phyloP scores from a whole-genome alignment of 1,140 invertebrate species.

The Drepana arcuata region DNA sequence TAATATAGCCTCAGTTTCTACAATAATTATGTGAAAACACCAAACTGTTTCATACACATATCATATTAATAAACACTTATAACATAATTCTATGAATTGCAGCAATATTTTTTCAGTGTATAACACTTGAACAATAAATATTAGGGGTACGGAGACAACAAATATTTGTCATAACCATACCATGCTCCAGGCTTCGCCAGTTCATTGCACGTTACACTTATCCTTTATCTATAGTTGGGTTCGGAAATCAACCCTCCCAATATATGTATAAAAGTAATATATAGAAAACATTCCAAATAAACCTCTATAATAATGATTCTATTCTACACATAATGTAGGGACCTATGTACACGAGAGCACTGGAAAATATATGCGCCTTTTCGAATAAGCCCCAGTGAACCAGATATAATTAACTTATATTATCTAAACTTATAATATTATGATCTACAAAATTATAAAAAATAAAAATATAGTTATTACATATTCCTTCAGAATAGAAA shows the following conservation, averaged over 20 bases:
- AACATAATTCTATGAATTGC: too few species aligned
- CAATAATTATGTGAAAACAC: slow-evolving; percentile 14
- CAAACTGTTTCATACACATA: too few species aligned
- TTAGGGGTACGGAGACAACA: slow-evolving; percentile 37
- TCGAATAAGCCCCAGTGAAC: too few species aligned
- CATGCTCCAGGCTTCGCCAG: slow-evolving; percentile 54
- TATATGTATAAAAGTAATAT: slow-evolving; percentile 19
- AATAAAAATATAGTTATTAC: slow-evolving; percentile 53
- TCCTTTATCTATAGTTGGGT: slow-evolving; percentile 32
- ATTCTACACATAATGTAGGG: slow-evolving; percentile 8
- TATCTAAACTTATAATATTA: slow-evolving; percentile 23
- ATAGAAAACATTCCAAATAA: slow-evolving; percentile 36
- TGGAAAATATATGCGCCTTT: slow-evolving; percentile 42
- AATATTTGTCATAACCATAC: slow-evolving; percentile 38
- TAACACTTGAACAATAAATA: slow-evolving; percentile 55
- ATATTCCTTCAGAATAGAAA: slow-evolving; percentile 50
- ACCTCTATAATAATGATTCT: slow-evolving; percentile 31
- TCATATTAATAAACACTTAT: too few species aligned
- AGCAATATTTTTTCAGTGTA: slow-evolving; percentile 42
- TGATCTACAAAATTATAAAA: slow-evolving; percentile 56
- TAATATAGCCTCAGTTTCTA: slow-evolving; percentile 26
- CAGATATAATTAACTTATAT: slow-evolving; percentile 28
- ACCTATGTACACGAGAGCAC: slow-evolving; percentile 34
- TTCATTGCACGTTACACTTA: slow-evolving; percentile 55
- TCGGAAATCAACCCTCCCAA: slow-evolving; percentile 14